phyloP scores from a whole-genome alignment of 1,140 invertebrate genomes.

The Cyclina sinensis region DNA sequence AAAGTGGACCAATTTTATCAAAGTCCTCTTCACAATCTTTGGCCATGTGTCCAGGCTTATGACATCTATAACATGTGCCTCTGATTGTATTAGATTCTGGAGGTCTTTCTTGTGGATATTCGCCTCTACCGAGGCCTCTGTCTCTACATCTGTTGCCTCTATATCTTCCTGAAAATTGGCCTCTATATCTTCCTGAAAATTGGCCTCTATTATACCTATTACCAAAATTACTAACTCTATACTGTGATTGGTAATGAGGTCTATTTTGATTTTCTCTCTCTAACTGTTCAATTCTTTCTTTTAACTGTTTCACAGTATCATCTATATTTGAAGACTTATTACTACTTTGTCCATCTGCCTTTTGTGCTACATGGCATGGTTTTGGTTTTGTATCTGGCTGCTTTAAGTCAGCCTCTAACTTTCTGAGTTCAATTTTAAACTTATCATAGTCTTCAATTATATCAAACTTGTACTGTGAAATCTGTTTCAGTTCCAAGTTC shows the following conservation, averaged over 20 bases:
- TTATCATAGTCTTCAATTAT: conserved; percentile 4
- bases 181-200: too few species aligned
- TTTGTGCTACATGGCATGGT: conserved; percentile 4
- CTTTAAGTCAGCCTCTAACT: not conserved
- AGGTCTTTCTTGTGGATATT: not conserved
- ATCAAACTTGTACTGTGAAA: conserved; percentile 5
- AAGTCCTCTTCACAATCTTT: not conserved
- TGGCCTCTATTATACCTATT: not conserved
- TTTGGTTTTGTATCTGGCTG: not conserved
- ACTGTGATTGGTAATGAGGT: not conserved
- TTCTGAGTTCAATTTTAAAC: conserved; percentile 43
- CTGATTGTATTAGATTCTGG: not conserved
- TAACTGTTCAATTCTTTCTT: not conserved
- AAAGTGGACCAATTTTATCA: not conserved
- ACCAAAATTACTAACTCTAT: not conserved
- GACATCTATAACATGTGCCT: not conserved
- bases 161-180: not conserved
- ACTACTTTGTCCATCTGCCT: conserved; percentile 2
- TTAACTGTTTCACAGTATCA: not conserved
- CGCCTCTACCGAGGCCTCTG: not conserved
- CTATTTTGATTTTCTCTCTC: not conserved
- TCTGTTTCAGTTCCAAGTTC: not conserved
- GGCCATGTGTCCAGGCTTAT: not conserved
- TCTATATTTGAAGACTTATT: not conserved
- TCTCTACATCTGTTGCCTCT: conserved; percentile 14